Base-by-base conservation (phyloP, 2,797 vertebrate species). In the Sphenodon punctatus region DNA sequence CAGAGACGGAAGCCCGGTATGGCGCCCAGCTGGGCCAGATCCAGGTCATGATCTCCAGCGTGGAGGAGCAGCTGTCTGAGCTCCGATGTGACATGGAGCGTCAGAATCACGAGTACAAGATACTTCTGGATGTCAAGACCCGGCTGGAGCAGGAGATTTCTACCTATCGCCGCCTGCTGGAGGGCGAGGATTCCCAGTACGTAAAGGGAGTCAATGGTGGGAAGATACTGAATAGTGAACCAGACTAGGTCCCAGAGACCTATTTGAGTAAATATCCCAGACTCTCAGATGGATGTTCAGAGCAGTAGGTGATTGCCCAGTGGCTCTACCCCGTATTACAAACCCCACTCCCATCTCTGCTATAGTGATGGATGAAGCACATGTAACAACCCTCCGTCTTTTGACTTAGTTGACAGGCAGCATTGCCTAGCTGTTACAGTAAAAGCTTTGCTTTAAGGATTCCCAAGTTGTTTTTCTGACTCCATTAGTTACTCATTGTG, bases 101-200 rank as follows among this genome's bases (percentile, higher is more conserved):
- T 2, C 97, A 98, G 92, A 93, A 94, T 32, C 93, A 96, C 0
- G 95, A 94, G 74, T 98, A 98, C 93, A 94, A 95, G 72, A 81
- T 96, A 14, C 96, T 99, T 78, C 95, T 98, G 84, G 96, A 97
- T 0, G 93, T 97, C 80, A 99, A 98, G 91, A 96, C 95, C 72
- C 95, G 96, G 90, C 96, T 99, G 93, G 97, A 98, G 94, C 93
- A 94, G 3, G 98, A 98, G 88, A 97, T 97, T 5, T 12, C 84
- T 3, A 95, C 93, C 36, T 98, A 98, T 92, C 94, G 95, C 14
- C 43, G 70, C 1, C 96, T 97, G 55, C 91, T 98, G 55, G 93
- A 96, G 1, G 93, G 90, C 42, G 94, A 97, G 14, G 39, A 89
- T 0, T 27, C 90, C 39, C 92, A 94, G 95, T 94, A 87, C 16